phyloP scores from a whole-genome alignment of 1,140 invertebrate species.

The Dicyema japonicum region DNA sequence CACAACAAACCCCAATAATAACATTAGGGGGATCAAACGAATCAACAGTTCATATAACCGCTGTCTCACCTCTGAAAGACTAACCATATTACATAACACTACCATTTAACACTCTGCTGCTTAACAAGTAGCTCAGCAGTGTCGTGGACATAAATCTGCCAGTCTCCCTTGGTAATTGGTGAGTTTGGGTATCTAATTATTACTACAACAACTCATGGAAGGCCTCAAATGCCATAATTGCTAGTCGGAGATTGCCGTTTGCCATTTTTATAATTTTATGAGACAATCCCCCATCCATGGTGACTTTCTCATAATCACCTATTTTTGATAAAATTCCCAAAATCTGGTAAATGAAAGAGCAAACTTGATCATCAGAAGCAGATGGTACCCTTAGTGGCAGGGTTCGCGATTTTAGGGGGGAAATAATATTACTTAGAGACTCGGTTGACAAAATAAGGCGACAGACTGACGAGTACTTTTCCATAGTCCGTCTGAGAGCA shows the following conservation, averaged over 20 bases:
- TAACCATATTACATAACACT: slow-evolving; percentile 4
- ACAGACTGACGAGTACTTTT: slow-evolving; percentile 80
- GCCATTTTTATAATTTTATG: slow-evolving; percentile 41
- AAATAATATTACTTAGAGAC: slow-evolving; percentile 64
- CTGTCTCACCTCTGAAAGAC: slow-evolving; percentile 32
- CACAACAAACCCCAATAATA: slow-evolving; percentile 37
- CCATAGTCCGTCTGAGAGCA: slow-evolving; percentile 80
- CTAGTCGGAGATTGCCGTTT: slow-evolving; percentile 57
- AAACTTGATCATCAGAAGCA: slow-evolving; percentile 41
- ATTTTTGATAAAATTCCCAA: too few relatives aligned
- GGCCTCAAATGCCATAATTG: slow-evolving; percentile 65
- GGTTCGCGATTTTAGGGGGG: slow-evolving; percentile 69
- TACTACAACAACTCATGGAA: too few relatives aligned
- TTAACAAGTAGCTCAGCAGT: slow-evolving; percentile 52
- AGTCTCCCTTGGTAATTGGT: slow-evolving; percentile 52
- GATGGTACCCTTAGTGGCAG: slow-evolving; percentile 56
- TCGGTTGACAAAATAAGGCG: slow-evolving; percentile 69
- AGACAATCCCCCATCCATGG: slow-evolving; percentile 6
- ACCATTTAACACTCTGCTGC: slow-evolving; percentile 49
- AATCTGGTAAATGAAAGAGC: not conserved
- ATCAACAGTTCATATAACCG: slow-evolving; percentile 64
- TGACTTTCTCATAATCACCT: slow-evolving; percentile 3
- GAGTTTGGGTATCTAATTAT: slow-evolving; percentile 63
- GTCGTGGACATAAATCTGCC: slow-evolving; percentile 52
- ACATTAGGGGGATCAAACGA: slow-evolving; percentile 69